These are phyloP conservation scores for Steatornis caripensis DNA, from an alignment of 2,113 vertebrate genomes.

Conservation along the genomic window DNA sequence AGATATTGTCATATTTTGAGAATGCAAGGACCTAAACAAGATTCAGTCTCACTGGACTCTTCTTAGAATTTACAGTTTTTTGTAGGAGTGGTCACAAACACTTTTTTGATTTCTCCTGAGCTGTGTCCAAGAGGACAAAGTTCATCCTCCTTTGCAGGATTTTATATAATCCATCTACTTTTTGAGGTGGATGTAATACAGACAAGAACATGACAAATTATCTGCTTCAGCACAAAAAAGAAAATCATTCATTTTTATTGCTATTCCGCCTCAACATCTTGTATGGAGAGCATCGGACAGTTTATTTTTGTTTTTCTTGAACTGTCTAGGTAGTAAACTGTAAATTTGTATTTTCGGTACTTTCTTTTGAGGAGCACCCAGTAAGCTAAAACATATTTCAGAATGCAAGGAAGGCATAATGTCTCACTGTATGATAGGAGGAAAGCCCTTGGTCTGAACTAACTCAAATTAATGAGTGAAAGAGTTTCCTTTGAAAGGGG, in stretches of 20 bases:
- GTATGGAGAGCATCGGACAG: neutral
- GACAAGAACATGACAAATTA: neutral
- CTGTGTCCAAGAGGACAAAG: neutral
- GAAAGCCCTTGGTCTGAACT: neutral
- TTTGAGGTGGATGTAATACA: neutral
- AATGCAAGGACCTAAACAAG: neutral
- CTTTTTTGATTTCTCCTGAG: neutral
- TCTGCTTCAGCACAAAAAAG: neutral
- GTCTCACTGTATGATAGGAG: neutral
- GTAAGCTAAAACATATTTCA: neutral
- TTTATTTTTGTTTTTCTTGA: neutral
- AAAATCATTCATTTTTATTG: neutral
- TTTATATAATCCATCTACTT: neutral
- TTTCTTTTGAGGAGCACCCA: neutral
- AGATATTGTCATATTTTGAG: neutral
- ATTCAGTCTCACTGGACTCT: neutral
- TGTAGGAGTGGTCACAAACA: neutral
- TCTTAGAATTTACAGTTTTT: neutral
- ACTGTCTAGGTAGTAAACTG: neutral
- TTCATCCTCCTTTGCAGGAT: neutral
- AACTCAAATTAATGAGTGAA: neutral
- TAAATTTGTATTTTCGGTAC: neutral
- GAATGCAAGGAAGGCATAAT: neutral
- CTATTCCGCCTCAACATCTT: neutral
- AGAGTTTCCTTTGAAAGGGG: neutral